These are phyloP conservation scores for Ophthalmolycus amberensis DNA, from an alignment of 2,113 vertebrate species.

Conservation along the genomic window DNA sequence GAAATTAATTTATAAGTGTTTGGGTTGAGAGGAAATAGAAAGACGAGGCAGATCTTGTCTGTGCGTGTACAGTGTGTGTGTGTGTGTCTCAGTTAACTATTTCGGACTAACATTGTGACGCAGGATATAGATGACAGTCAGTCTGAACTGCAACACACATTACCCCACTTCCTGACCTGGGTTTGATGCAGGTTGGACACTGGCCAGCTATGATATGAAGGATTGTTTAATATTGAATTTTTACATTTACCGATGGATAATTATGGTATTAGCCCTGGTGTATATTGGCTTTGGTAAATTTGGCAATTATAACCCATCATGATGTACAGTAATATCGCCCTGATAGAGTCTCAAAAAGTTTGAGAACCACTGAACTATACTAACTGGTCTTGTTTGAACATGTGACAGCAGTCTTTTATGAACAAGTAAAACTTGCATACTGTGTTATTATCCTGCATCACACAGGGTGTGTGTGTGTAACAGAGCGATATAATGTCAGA, in stretches of 20 bases:
- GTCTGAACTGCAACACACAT: neutral
- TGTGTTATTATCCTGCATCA: neutral
- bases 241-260: too few relatives aligned
- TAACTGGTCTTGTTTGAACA: too few relatives aligned
- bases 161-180: neutral
- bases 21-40: conserved; percentile 30
- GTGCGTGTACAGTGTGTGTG: neutral
- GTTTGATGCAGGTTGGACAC: neutral
- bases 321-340: neutral
- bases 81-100: neutral
- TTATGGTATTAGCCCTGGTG: neutral
- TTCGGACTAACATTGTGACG: neutral
- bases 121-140: neutral
- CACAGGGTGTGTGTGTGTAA: neutral
- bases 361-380: neutral
- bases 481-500: neutral
- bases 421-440: neutral
- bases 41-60: conserved; percentile 22
- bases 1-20: conserved; percentile 31
- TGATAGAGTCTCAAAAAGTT: neutral
- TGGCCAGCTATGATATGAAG: neutral
- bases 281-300: neutral
- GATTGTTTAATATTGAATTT: neutral
- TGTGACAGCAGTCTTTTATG: neutral
- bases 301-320: neutral